Evolutionary conservation across 35 echinoderm and acorn worm species (phyloP).

Genomic region (Stichopus chloronotus): DNA sequence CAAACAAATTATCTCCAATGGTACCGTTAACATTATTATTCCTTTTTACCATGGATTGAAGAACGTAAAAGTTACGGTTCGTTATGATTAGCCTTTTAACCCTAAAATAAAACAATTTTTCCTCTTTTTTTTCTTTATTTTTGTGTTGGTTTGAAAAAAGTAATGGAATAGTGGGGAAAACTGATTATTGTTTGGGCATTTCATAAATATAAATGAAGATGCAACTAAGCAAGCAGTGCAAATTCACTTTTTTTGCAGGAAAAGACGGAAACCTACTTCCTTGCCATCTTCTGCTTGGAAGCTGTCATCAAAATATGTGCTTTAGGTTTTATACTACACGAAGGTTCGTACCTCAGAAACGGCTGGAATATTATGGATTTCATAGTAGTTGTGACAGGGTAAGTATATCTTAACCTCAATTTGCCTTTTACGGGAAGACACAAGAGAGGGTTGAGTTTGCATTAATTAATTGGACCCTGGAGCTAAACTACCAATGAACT

Average conservation of each 20-base stretch:
- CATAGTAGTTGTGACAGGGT: slow-evolving; percentile 95
- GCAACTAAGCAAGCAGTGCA: neutral
- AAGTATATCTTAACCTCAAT: slow-evolving; percentile 34
- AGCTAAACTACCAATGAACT: no score
- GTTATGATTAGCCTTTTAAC: no score
- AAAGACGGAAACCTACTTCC: slow-evolving; percentile 90
- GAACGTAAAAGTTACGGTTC: no score
- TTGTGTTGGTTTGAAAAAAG: neutral
- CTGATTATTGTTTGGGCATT: neutral
- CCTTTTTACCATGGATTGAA: no score
- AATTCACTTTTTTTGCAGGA: slow-evolving; percentile 72
- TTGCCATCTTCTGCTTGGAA: slow-evolving; percentile 97
- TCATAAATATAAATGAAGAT: neutral
- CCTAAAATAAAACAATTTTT: no score
- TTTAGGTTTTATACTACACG: slow-evolving; percentile 84
- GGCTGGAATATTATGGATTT: slow-evolving; percentile 99
- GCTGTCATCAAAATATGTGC: slow-evolving; percentile 88
- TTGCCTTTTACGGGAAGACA: no score
- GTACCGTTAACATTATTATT: no score
- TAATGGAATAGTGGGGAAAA: neutral
- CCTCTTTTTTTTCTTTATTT: no score
- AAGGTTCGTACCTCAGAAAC: slow-evolving; percentile 95
- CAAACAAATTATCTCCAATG: no score
- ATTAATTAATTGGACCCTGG: no score
- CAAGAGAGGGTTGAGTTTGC: no score